phyloP scores from a whole-genome alignment of 2,888 invertebrate species.

The Geotrupes spiniger region DNA sequence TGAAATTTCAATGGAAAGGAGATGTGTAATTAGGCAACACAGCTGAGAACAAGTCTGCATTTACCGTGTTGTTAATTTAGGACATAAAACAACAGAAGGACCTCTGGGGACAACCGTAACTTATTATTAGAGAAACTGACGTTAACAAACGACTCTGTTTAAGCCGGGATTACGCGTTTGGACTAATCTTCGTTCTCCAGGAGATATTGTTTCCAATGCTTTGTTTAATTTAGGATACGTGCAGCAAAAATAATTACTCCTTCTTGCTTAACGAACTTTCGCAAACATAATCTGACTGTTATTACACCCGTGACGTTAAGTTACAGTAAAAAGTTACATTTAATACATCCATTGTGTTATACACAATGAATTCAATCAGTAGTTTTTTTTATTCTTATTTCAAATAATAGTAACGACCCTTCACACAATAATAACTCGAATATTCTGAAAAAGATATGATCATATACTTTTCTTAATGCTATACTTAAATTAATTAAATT shows the following conservation, averaged over 20 bases:
- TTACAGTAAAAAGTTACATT: no score
- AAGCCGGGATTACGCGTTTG: conserved; percentile 24
- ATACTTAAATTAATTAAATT: no score
- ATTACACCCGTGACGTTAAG: no score
- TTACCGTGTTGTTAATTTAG: conserved; percentile 29
- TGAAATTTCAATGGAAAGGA: conserved; percentile 9
- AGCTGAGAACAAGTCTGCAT: conserved; percentile 24
- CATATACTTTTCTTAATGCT: no score
- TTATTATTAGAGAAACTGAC: conserved; percentile 30
- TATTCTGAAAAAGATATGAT: no score
- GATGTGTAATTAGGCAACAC: conserved; percentile 23
- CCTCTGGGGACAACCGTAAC: conserved; percentile 21
- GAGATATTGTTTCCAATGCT: conserved; percentile 11
- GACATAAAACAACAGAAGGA: conserved; percentile 27
- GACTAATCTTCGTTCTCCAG: conserved; percentile 16
- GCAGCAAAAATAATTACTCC: conserved; percentile 3
- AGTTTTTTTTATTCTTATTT: no score
- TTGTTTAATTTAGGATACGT: conserved; percentile 5
- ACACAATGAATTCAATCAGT: no score
- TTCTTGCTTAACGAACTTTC: not conserved
- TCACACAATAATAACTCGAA: no score
- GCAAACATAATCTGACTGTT: not conserved
- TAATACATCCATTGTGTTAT: no score
- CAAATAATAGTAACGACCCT: no score
- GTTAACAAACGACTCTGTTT: conserved; percentile 27